Evolutionary conservation across 2,888 invertebrate species (phyloP), one percentile per base, ranked within the genome.

Genomic region (Platycheirus rosarum): DNA sequence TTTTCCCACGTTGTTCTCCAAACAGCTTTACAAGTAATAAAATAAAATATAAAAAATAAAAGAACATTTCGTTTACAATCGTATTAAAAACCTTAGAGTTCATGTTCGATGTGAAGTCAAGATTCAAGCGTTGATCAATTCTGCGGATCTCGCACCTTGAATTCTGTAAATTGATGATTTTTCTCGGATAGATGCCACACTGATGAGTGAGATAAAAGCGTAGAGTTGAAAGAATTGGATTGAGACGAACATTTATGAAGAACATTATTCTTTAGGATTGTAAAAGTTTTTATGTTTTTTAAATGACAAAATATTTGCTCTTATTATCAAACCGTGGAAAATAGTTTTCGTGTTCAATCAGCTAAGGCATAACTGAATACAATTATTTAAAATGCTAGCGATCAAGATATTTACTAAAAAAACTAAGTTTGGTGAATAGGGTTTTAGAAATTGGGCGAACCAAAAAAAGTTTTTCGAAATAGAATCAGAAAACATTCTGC

Each of bases 101-200:
- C 66, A 18, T 40, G 63, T 65, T 57, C 13, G 46, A 40, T 63
- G 32, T 49, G 70, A 32, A 65, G 32, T n/a, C 65, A 60, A 70
- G 44, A 23, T 44, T 71, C 55, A 55, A 55, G 57, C 60, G 71
- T 53, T 35, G 73, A 78, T 66, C 60, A 68, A 78, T 73, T 73
- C 71, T 66, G 77, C 71, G 16, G 77, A 77, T 77, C 71, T 77
- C 29, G 66, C 78, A 78, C 78, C 62, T 68, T 53, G 53, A 53
- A 37, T 29, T 18, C 40, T 68, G 53, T 66, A 51, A 62, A 46
- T 29, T 71, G 71, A 71, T 29, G 46, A 29, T 8, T 44, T 44
- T 29, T 42, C 18, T 44, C 8, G 16, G 11, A 11, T 16, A 51
- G 16, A 53, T 55, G 14, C 20, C 11, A 11, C 26, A 8, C n/a